Base-by-base conservation (phyloP, 2,113 vertebrate genomes). In the Tamias sibiricus region DNA sequence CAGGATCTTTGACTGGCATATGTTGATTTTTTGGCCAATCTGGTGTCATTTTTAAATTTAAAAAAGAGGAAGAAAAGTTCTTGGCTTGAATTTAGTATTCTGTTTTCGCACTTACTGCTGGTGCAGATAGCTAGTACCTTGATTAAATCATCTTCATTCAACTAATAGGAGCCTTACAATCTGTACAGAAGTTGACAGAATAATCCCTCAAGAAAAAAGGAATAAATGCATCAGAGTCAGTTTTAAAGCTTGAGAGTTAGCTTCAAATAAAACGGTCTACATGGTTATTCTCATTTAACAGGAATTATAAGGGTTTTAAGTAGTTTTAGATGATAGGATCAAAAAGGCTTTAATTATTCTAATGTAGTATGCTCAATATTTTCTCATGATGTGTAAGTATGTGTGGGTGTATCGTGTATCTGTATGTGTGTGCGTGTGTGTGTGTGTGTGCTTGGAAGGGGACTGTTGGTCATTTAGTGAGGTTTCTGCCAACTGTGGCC, bases 41-140 rank as follows among this genome's bases (percentile, higher is more conserved):
- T 86, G 47, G 1, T 85, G 32, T 94, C 59, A 90, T 49, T 95
- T 87, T 90, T 94, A 90, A 87, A 81, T 94, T 96, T 93, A 94
- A 42, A 37, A 90, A 80, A 87, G 32, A 81, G 11, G 64, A 64
- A 76, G 74, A 93, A 71, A 82, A 77, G 40, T 64, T 93, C 64
- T 87, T 87, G 75, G 90, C 44, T 94, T 90, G 86, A 82, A 90
- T 42, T 83, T 57, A 44, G 22, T 68, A 59, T 95, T 95, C 59
- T 77, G 42, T 92, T 86, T 96, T 66, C 92, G 7, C 2, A 85
- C 47, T 87, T 96, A 76, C 35, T 94, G n/a, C 44, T 81, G 68
- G 64, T 66, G 40, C 42, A 66, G 14, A 19, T 80, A 42, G 32
- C 37, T 49, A 87, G 87, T 47, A 90, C 69, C 54, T 92, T 91